Conservation (phyloP, 2,797 vertebrate genomes). For the Scleropages formosus region DNA sequence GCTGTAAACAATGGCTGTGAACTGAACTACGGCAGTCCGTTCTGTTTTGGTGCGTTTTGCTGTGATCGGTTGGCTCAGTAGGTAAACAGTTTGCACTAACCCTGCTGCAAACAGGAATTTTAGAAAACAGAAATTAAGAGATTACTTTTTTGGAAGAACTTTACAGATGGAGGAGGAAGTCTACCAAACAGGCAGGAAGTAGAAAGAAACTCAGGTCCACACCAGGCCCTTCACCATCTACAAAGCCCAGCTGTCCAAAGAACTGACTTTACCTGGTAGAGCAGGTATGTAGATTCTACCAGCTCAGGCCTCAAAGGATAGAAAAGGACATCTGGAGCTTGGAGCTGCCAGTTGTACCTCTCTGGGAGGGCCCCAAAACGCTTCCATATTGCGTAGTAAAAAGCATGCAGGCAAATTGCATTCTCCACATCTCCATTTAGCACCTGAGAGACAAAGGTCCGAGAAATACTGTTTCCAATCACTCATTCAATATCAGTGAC, state of each 20-base stretch:
- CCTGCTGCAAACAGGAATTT: too few relatives aligned
- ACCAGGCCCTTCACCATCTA: too few relatives aligned
- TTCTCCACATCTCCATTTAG: slow-evolving; percentile 96
- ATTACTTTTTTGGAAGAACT: too few relatives aligned
- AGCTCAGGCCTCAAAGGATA: slow-evolving; percentile 93
- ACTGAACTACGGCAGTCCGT: too few relatives aligned
- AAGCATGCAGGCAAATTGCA: slow-evolving; percentile 96
- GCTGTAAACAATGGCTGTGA: too few relatives aligned
- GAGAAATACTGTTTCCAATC: background rate
- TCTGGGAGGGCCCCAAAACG: slow-evolving; percentile 95
- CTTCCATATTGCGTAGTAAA: slow-evolving; percentile 98
- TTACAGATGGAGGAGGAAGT: too few relatives aligned
- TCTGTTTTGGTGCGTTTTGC: too few relatives aligned
- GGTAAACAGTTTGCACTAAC: too few relatives aligned
- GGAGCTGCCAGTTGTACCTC: slow-evolving; percentile 97
- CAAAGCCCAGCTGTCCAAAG: background rate
- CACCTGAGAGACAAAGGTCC: slow-evolving; percentile 68
- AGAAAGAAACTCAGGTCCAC: too few relatives aligned
- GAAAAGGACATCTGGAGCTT: slow-evolving; percentile 92
- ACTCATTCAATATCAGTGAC: background rate
- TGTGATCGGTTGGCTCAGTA: too few relatives aligned
- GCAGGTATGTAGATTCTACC: slow-evolving; percentile 93
- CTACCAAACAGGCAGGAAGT: too few relatives aligned
- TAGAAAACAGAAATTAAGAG: too few relatives aligned
- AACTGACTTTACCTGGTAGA: slow-evolving; percentile 83